phyloP scores from a whole-genome alignment of 2,113 vertebrate species.

The Rhinopomastus cyanomelas region DNA sequence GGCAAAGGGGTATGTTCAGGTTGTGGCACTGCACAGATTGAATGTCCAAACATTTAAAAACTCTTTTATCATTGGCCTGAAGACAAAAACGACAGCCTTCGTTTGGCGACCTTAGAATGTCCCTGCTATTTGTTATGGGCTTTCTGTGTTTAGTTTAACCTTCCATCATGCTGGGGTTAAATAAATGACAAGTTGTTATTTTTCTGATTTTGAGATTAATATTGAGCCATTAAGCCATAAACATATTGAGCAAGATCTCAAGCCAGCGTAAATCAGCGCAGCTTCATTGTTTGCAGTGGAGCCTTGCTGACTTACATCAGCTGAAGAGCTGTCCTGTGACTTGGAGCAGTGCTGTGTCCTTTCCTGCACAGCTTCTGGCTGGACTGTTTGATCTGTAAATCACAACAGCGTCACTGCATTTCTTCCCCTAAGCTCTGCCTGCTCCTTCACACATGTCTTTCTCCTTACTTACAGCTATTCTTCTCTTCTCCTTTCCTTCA shows the following conservation, averaged over 20 bases:
- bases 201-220: slow-evolving; percentile 76
- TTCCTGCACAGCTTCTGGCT: slow-evolving; percentile 42
- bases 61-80: slow-evolving; percentile 76
- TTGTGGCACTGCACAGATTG: slow-evolving; percentile 76
- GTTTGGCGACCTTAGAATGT: slow-evolving; percentile 77
- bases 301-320: slow-evolving; percentile 25
- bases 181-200: slow-evolving; percentile 78
- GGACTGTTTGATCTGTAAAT: slow-evolving; percentile 52
- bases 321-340: slow-evolving; percentile 27
- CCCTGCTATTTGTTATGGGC: slow-evolving; percentile 76
- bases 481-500: not conserved
- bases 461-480: slow-evolving; percentile 23
- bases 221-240: slow-evolving; percentile 70
- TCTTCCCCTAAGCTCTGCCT: slow-evolving; percentile 14
- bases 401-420: slow-evolving; percentile 29
- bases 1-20: slow-evolving; percentile 79
- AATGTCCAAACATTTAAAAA: slow-evolving; percentile 81
- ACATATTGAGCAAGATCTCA: slow-evolving; percentile 68
- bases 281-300: slow-evolving; percentile 43
- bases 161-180: slow-evolving; percentile 73
- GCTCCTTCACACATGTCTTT: slow-evolving; percentile 27
- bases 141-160: slow-evolving; percentile 74
- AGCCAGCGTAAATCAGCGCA: slow-evolving; percentile 49
- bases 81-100: slow-evolving; percentile 79
- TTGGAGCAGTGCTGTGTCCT: slow-evolving; percentile 15